Base-by-base conservation (phyloP, 64 coral and sea anemone genomes). In the Dendrophyllia cribrosa region DNA sequence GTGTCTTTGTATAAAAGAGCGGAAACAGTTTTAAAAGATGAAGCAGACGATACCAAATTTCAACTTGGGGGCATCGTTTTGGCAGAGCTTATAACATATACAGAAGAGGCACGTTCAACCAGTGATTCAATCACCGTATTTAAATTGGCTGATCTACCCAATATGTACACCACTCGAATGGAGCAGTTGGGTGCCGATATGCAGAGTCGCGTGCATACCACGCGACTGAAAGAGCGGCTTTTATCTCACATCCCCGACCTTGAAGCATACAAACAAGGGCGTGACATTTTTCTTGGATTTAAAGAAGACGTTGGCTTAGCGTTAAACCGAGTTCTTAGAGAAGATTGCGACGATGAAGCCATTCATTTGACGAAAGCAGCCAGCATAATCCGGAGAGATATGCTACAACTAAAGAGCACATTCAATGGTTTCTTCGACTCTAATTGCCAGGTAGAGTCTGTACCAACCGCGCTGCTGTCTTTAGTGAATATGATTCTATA, bases 51-150 rank as follows among this genome's bases (percentile, higher is more conserved):
- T n/a, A n/a, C n/a, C n/a, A n/a, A n/a, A n/a, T n/a, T n/a, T n/a
- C n/a, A n/a, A n/a, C n/a, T n/a, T n/a, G n/a, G n/a, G n/a, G 78
- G 79, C 45, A 91, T 84, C 25, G 79, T 74, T 69, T 58, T 91
- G 55, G 89, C 79, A 13, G 89, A 91, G 63, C 76, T 91, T 43
- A 53, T 91, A 74, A 25, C 78, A 6, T 91, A 91, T 50, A 91
- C 84, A 34, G 78, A 91, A 73, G 89, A 91, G 50, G 73, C 47
- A 52, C 59, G 88, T 59, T 66, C 12, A 79, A 43, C 58, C 9
- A 53, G 74, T 78, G 58, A 90, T 48, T 17, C 14, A 56, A 66
- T 59, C 17, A 58, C 34, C 16, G 74, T 77, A 69, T 92, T 92
- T 43, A 43, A 68, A n/a, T 67, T 85, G 65, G 58, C 78, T 47